Evolutionary conservation across 2,797 vertebrate genomes (phyloP).

Genomic region (Heliangelus exortis): DNA sequence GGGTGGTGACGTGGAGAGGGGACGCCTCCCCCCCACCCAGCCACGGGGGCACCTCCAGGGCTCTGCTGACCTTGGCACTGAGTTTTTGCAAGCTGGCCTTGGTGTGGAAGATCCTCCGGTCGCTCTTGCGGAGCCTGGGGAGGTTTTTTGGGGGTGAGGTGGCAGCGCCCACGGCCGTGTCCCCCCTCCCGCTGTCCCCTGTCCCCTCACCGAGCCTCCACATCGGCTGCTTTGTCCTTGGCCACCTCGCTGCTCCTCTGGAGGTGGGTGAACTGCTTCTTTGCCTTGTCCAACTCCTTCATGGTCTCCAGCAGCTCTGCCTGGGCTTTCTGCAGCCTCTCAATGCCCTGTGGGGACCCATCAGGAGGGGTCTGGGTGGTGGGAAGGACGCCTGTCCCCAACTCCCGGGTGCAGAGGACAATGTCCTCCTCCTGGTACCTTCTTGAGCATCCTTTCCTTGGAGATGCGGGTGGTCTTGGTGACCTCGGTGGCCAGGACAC

Average conservation of each 20-base stretch:
- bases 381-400: not conserved
- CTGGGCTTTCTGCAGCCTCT: slow-evolving; percentile 84
- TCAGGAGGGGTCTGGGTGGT: not conserved
- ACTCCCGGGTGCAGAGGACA: fast-evolving
- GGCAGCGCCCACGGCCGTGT: fast-evolving
- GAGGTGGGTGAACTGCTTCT: slow-evolving; percentile 86
- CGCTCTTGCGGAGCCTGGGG: slow-evolving; percentile 83
- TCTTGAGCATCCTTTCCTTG: slow-evolving; percentile 85
- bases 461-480: slow-evolving; percentile 79
- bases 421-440: slow-evolving; percentile 58
- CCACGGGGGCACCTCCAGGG: fast-evolving
- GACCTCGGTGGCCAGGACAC: slow-evolving; percentile 73
- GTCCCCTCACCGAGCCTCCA: slow-evolving; percentile 81
- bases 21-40: not conserved
- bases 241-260: slow-evolving; percentile 81
- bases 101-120: slow-evolving; percentile 89
- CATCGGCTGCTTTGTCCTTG: slow-evolving; percentile 86
- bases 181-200: fast-evolving
- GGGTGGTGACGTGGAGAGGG: not conserved
- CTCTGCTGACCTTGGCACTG: slow-evolving; percentile 82
- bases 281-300: slow-evolving; percentile 86
- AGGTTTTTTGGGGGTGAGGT: not conserved
- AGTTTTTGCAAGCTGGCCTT: slow-evolving; percentile 87
- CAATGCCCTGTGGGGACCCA: slow-evolving; percentile 76
- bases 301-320: slow-evolving; percentile 85